A percentile compares a stretch with the other conserved stretches of the same genome.
Conservation (phyloP, 2,113 vertebrate species). For the Nibea coibor region DNA sequence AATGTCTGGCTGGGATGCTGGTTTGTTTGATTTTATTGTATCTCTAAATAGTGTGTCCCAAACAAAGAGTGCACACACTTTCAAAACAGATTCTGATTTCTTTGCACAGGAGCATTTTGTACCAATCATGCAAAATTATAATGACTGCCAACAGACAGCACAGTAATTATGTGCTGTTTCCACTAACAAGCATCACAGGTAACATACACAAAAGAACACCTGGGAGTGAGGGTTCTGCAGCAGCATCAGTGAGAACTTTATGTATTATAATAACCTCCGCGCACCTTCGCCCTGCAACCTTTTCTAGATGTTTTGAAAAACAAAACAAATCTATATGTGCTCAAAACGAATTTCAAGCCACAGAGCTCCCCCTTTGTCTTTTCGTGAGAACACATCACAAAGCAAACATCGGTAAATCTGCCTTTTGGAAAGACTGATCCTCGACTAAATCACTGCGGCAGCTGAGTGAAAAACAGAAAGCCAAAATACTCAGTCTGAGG, state of each 20-base stretch:
- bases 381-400: background rate
- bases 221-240: background rate
- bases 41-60: background rate
- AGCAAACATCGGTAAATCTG: constrained; percentile 2
- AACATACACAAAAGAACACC: constrained; percentile 19
- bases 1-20: background rate
- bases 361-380: background rate
- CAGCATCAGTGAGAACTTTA: constrained; percentile 13
- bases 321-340: background rate
- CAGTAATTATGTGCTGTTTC: constrained; percentile 41
- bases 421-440: no score
- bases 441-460: background rate
- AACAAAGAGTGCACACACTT: constrained; percentile 3
- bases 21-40: constrained; percentile 7
- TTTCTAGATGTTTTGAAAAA: background rate
- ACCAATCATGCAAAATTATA: constrained; percentile 19
- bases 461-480: background rate
- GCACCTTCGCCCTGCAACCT: background rate
- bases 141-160: constrained; percentile 17
- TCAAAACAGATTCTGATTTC: background rate
- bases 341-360: background rate
- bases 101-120: constrained; percentile 31
- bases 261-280: background rate
- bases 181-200: constrained; percentile 1
- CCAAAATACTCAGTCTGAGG: background rate